phyloP scores from a whole-genome alignment of 2,888 invertebrate species.

The Drosophila dives region DNA sequence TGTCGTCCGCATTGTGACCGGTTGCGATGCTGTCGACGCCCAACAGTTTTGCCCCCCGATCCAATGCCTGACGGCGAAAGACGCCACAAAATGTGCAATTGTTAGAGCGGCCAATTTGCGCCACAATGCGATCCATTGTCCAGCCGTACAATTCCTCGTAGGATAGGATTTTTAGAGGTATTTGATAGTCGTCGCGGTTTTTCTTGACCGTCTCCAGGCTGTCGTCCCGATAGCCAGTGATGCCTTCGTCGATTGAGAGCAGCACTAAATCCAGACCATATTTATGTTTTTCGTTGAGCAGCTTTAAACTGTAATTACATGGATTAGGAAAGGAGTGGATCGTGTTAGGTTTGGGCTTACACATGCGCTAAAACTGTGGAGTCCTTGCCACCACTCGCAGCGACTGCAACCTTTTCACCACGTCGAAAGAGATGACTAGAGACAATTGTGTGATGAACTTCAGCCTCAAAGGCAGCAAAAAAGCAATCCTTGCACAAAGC shows the following conservation, averaged over 20 bases:
- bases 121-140: conserved; percentile 99
- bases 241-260: conserved; percentile 99
- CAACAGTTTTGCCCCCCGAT: conserved; percentile 95
- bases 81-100: conserved; percentile 99
- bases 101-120: conserved; percentile 93
- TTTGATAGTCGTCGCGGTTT: conserved; percentile 96
- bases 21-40: conserved; percentile 97
- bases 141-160: conserved; percentile 99
- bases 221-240: conserved; percentile 97
- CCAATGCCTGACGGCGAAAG: conserved; percentile 97
- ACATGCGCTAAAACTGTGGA: conserved; percentile 98
- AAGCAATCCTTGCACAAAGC: conserved; percentile 97
- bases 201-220: conserved; percentile 98
- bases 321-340: not conserved
- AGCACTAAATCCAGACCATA: conserved; percentile 96
- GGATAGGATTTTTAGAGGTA: conserved; percentile 97
- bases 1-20: conserved; percentile 98
- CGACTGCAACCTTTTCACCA: conserved; percentile 95
- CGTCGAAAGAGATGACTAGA: conserved; percentile 92
- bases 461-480: conserved; percentile 96
- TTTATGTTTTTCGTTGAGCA: conserved; percentile 94
- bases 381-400: conserved; percentile 97
- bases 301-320: conserved; percentile 87
- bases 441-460: conserved; percentile 96
- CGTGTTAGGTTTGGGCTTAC: conserved; percentile 44